Percentiles rank a stretch among this genome's conserved stretches.
These are phyloP conservation scores for Nomada goodeniana DNA, from an alignment of 2,888 invertebrate species.

Conservation along the genomic window DNA sequence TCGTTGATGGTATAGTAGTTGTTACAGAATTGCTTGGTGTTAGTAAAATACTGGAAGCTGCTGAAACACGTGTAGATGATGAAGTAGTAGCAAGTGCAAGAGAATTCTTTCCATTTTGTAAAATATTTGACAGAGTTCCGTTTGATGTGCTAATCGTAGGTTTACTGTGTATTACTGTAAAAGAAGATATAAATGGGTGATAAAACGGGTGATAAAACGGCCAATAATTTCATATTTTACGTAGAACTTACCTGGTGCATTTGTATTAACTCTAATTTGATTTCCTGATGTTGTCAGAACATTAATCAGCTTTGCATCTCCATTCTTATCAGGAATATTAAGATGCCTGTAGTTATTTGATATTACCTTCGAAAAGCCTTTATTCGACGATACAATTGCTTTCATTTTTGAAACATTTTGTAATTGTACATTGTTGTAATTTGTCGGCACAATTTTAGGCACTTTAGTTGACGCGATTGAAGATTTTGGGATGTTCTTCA, in stretches of 20 bases:
- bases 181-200: neutral
- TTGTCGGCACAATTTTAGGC: conserved; percentile 72
- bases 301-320: conserved; percentile 72
- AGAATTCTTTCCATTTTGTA: conserved; percentile 76
- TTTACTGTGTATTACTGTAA: conserved; percentile 54
- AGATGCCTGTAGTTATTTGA: conserved; percentile 73
- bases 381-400: conserved; percentile 73
- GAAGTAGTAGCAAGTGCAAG: conserved; percentile 63
- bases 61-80: conserved; percentile 66
- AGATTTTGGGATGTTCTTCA: conserved; percentile 57
- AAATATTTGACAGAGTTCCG: conserved; percentile 68
- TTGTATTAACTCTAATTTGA: conserved; percentile 72
- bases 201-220: neutral
- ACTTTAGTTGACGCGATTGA: conserved; percentile 67
- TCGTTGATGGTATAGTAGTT: conserved; percentile 66
- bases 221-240: neutral
- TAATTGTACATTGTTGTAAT: conserved; percentile 59
- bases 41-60: conserved; percentile 76
- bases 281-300: conserved; percentile 70
- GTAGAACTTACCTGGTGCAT: conserved; percentile 65
- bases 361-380: conserved; percentile 73
- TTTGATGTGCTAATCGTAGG: conserved; percentile 44
- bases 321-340: conserved; percentile 68
- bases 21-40: conserved; percentile 73
- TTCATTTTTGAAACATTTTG: conserved; percentile 76